These are phyloP conservation scores for Ariopsis seemanni DNA, from an alignment of 2,113 vertebrate species.

Conservation along the genomic window DNA sequence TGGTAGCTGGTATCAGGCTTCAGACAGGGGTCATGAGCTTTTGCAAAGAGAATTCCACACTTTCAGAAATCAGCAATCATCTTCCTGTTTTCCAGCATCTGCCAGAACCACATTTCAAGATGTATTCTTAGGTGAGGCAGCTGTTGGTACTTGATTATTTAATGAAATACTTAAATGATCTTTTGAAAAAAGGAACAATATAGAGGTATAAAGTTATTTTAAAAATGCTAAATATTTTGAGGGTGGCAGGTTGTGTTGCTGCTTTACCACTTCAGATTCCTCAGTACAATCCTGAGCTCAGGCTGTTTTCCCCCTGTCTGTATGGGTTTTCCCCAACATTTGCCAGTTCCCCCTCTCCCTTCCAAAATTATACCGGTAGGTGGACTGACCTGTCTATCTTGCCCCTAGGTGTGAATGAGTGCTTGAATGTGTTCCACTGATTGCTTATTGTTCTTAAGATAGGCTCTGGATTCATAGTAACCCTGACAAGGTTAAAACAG, in stretches of 20 bases:
- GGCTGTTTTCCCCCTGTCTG: not conserved
- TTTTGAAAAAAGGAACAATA: not conserved
- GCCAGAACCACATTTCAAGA: constrained; percentile 75
- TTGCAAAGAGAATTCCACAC: constrained; percentile 66
- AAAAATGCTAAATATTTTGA: not conserved
- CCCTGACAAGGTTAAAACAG: not conserved
- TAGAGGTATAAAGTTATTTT: not conserved
- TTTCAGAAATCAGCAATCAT: constrained; percentile 69
- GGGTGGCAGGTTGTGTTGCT: not conserved
- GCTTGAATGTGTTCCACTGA: not conserved
- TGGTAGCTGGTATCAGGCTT: constrained; percentile 80
- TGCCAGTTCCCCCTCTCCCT: no score
- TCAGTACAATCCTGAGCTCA: not conserved
- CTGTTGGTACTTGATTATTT: not conserved
- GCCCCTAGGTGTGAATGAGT: not conserved
- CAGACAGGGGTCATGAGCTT: constrained; percentile 63
- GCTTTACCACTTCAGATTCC: not conserved
- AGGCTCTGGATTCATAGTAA: not conserved
- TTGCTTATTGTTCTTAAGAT: not conserved
- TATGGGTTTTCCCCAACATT: not conserved
- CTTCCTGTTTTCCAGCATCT: constrained; percentile 65
- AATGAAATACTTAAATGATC: not conserved
- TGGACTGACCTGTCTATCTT: not conserved
- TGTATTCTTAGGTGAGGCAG: constrained; percentile 89
- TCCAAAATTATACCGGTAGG: not conserved